Evolutionary conservation across 2,797 vertebrate species (phyloP).

Genomic region (Toxotes lorentzi): DNA sequence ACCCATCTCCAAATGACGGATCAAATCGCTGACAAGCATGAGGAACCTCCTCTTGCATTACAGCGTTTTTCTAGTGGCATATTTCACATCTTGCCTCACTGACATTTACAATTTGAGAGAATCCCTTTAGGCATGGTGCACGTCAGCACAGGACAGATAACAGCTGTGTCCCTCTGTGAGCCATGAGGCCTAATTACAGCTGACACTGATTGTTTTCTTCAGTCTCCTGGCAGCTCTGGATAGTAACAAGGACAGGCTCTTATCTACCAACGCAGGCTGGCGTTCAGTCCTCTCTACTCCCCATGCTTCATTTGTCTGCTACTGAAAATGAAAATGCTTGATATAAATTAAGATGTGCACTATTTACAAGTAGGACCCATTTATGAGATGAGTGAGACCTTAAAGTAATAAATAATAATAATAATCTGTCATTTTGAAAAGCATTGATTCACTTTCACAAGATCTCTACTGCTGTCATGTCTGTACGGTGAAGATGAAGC

Average conservation of each 20-base stretch:
- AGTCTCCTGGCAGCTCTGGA: constrained; percentile 56
- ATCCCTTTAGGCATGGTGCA: neutral
- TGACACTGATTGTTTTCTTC: constrained; percentile 54
- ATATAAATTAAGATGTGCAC: constrained; percentile 1
- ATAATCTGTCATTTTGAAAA: neutral
- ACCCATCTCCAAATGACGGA: neutral
- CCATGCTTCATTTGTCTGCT: constrained; percentile 6
- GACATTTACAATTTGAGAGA: constrained; percentile 32
- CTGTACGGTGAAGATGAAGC: neutral
- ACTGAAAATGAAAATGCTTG: neutral
- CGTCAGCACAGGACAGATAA: constrained; percentile 54
- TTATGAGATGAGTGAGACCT: neutral
- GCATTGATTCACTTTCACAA: neutral
- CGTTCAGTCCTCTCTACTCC: constrained; percentile 31
- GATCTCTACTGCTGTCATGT: neutral
- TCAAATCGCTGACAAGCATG: neutral
- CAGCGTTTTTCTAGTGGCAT: neutral
- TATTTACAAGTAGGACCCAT: neutral
- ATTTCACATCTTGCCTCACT: constrained; percentile 22
- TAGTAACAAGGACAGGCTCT: constrained; percentile 52
- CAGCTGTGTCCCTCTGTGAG: constrained; percentile 38
- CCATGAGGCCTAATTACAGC: constrained; percentile 48
- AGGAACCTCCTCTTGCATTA: neutral
- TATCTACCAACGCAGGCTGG: constrained; percentile 65
- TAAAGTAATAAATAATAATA: too few species aligned